phyloP scores from a whole-genome alignment of 2,113 vertebrate species.

The Cardinalis cardinalis region DNA sequence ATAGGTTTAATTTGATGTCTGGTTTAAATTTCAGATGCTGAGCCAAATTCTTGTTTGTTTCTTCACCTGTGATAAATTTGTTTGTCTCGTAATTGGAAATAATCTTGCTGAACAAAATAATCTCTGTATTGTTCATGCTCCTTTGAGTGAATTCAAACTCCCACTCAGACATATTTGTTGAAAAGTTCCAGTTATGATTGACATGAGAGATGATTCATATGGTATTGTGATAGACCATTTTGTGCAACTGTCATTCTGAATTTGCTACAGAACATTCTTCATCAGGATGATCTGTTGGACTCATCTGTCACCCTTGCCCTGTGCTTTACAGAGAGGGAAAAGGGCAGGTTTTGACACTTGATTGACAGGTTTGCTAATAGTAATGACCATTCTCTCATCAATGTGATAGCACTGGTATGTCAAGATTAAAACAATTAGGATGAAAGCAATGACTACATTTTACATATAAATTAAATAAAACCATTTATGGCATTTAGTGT shows the following conservation, averaged over 20 bases:
- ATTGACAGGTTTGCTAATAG: not conserved
- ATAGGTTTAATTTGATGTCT: not conserved
- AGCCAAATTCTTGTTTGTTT: not conserved
- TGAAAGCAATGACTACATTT: not conserved
- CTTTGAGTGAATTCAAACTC: not conserved
- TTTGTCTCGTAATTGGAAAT: not conserved
- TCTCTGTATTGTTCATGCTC: not conserved
- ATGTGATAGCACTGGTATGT: not conserved
- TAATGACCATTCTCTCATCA: not conserved
- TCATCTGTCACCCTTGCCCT: not conserved
- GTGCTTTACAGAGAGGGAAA: not conserved
- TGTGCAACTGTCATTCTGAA: not conserved
- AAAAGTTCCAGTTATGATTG: not conserved
- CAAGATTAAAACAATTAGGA: not conserved
- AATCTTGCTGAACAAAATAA: not conserved
- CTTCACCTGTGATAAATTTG: not conserved
- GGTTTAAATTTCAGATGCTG: not conserved
- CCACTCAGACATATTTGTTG: not conserved
- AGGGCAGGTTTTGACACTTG: not conserved
- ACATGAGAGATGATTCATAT: not conserved
- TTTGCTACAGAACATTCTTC: not conserved
- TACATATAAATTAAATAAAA: not conserved
- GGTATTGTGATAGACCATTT: not conserved
- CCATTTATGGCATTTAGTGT: not conserved
- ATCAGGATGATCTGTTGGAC: not conserved